phyloP scores from a whole-genome alignment of 2,797 vertebrate genomes.

The Falco berigora region DNA sequence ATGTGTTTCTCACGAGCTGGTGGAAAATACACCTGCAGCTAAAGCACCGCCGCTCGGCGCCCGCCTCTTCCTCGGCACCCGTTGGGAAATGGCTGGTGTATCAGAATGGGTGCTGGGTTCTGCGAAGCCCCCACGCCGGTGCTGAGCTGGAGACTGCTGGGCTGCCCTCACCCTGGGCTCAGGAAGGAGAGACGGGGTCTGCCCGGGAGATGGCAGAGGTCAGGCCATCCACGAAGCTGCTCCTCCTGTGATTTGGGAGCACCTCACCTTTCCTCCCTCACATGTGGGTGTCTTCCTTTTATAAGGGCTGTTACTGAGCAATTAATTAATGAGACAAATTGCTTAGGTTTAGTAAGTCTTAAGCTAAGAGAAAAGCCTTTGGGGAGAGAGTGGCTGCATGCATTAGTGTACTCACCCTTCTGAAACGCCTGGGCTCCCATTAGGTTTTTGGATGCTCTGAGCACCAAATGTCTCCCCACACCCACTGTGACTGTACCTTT shows the following conservation, averaged over 20 bases:
- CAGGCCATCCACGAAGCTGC: not conserved
- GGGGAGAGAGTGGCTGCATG: not conserved
- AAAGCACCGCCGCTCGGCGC: not conserved
- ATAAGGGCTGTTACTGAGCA: not conserved
- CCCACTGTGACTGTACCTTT: not conserved
- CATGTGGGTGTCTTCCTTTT: not conserved
- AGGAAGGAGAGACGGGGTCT: not conserved
- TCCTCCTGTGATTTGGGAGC: not conserved
- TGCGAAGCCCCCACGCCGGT: not conserved
- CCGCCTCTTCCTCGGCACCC: fast-evolving
- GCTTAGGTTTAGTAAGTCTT: not conserved
- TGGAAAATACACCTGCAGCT: not conserved
- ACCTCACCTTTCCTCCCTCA: not conserved
- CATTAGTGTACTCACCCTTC: not conserved
- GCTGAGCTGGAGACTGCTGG: not conserved
- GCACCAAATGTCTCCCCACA: not conserved
- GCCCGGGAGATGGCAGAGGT: not conserved
- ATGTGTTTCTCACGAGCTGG: not conserved
- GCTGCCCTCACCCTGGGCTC: fast-evolving
- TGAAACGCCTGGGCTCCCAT: not conserved
- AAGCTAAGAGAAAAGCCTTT: not conserved
- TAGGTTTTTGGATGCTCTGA: not conserved
- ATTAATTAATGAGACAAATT: not conserved
- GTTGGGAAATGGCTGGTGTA: not conserved
- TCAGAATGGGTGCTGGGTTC: not conserved